Percentiles rank a stretch among this genome's conserved stretches.
These are phyloP conservation scores for Drosophila albomicans DNA, from an alignment of 1,140 invertebrate genomes.

Conservation along the genomic window DNA sequence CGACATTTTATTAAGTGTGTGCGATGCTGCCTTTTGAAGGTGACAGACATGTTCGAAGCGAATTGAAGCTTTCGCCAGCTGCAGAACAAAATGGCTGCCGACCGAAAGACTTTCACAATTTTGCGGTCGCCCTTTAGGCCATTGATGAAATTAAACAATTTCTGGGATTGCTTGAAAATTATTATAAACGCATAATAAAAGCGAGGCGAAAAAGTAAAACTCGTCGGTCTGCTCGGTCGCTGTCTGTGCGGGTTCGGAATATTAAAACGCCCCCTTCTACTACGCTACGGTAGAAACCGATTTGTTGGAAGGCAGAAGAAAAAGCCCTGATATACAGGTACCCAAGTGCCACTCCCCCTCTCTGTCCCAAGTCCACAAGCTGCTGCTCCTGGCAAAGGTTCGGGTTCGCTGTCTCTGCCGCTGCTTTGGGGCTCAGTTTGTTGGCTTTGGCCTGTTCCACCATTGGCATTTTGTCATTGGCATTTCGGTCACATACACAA, in stretches of 20 bases:
- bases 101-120: conserved; percentile 36
- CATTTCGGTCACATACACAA: conserved; percentile 84
- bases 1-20: background rate
- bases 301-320: conserved; percentile 8
- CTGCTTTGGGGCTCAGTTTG: conserved; percentile 33
- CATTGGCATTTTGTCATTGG: conserved; percentile 72
- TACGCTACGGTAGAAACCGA: background rate
- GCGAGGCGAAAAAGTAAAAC: conserved; percentile 38
- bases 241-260: conserved; percentile 67
- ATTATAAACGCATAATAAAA: conserved; percentile 63
- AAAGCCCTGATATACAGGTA: conserved; percentile 20
- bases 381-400: conserved; percentile 14
- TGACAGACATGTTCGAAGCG: background rate
- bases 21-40: background rate
- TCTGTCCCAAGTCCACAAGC: conserved; percentile 10
- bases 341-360: conserved; percentile 10
- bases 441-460: conserved; percentile 44
- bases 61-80: conserved; percentile 9
- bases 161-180: conserved; percentile 57
- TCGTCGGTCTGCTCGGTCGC: conserved; percentile 32
- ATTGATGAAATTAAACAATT: conserved; percentile 70
- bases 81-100: conserved; percentile 47
- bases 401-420: conserved; percentile 1
- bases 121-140: conserved; percentile 23
- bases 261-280: conserved; percentile 51